phyloP scores from a whole-genome alignment of 2,888 invertebrate genomes.

The Pandemis heparana region DNA sequence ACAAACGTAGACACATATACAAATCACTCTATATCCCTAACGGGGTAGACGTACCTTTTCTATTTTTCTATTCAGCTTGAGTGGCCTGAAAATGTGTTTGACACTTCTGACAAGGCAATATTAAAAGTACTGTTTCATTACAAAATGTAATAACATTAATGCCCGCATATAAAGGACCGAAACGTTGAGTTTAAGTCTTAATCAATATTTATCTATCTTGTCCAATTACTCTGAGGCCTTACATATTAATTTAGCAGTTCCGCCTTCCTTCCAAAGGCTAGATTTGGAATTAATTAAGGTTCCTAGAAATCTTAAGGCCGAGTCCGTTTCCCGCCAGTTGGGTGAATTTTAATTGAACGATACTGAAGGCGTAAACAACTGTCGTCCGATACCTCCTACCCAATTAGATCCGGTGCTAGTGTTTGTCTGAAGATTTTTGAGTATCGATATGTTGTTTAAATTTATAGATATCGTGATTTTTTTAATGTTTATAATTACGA shows the following conservation, averaged over 20 bases:
- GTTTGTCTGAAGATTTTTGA: neutral
- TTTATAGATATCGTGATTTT: neutral
- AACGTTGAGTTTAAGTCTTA: neutral
- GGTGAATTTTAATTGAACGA: conserved; percentile 24
- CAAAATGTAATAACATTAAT: no score
- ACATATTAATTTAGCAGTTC: neutral
- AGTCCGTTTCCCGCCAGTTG: neutral
- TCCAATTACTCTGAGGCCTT: neutral
- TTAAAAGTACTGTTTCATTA: no score
- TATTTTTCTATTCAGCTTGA: no score
- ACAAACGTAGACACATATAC: no score
- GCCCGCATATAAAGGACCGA: no score
- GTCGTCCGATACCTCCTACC: conserved; percentile 22
- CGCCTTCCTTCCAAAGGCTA: neutral
- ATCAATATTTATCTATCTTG: neutral
- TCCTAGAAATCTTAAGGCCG: conserved; percentile 2
- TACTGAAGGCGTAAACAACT: conserved; percentile 19
- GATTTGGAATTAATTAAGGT: conserved; percentile 16
- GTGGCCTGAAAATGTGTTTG: no score
- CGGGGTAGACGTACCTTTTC: no score
- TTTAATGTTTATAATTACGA: neutral
- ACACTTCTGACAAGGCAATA: no score
- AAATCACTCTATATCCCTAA: no score
- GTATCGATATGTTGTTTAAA: neutral
- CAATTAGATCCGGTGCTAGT: conserved; percentile 17